These are phyloP conservation scores for Periparus ater DNA, from an alignment of 2,797 vertebrate species.

Conservation along the genomic window DNA sequence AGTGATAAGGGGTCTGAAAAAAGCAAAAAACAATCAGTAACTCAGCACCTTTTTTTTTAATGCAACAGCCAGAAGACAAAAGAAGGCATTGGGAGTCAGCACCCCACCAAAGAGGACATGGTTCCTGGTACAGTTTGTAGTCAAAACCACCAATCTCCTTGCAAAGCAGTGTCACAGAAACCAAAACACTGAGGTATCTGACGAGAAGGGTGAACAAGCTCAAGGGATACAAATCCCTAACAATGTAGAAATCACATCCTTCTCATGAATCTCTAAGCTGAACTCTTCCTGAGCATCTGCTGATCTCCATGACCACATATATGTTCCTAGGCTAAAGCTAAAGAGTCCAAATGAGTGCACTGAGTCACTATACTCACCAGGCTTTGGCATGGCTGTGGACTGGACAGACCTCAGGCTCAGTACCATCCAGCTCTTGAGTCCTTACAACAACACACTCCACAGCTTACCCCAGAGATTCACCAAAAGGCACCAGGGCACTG, in stretches of 20 bases:
- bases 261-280: not conserved
- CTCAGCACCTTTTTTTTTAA: not conserved
- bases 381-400: not conserved
- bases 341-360: not conserved
- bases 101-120: not conserved
- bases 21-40: not conserved
- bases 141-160: not conserved
- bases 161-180: not conserved
- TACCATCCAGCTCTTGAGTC: not conserved
- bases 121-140: not conserved
- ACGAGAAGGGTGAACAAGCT: not conserved
- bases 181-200: not conserved
- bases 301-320: not conserved
- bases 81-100: not conserved
- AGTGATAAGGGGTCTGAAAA: not conserved
- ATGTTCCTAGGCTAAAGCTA: not conserved
- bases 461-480: not conserved
- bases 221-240: not conserved
- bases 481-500: not conserved
- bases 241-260: not conserved
- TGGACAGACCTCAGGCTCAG: not conserved
- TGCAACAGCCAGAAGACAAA: not conserved
- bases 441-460: fast-evolving
- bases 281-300: not conserved
- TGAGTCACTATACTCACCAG: not conserved